A percentile compares a stretch with the other conserved stretches of the same genome.
Evolutionary conservation across 2,113 vertebrate genomes (phyloP).

Genomic region (Ellobius talpinus): DNA sequence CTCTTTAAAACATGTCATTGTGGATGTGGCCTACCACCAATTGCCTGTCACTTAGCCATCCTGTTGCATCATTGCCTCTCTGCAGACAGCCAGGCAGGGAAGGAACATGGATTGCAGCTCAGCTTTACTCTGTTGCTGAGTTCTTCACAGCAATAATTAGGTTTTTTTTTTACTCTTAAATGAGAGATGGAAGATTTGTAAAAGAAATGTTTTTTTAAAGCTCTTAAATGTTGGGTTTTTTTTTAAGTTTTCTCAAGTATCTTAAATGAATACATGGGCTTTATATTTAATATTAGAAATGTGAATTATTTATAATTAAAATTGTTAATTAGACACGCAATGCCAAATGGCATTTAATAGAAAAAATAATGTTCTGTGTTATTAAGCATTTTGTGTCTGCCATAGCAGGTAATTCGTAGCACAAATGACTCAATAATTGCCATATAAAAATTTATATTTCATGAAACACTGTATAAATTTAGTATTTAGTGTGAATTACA

Average conservation of each 20-base stretch:
- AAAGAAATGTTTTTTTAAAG: constrained; percentile 63
- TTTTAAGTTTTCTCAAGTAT: background rate
- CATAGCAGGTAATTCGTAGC: constrained; percentile 8
- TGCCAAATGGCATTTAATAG: constrained; percentile 1
- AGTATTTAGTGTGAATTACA: background rate
- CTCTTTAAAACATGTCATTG: constrained; percentile 74
- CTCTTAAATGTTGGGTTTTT: background rate
- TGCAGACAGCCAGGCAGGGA: constrained; percentile 53
- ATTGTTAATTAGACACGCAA: background rate
- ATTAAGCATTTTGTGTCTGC: constrained; percentile 31
- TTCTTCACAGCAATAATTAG: constrained; percentile 14
- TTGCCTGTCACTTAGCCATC: constrained; percentile 73
- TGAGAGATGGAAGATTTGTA: constrained; percentile 48
- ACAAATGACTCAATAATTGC: background rate
- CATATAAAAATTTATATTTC: constrained; percentile 29
- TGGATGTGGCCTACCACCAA: constrained; percentile 67
- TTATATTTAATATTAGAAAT: constrained; percentile 59
- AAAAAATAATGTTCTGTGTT: constrained; percentile 1
- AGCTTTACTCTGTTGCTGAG: constrained; percentile 36
- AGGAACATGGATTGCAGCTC: background rate
- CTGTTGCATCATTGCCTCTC: constrained; percentile 54
- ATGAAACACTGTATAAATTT: constrained; percentile 2
- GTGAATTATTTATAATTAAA: constrained; percentile 43
- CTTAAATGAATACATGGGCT: constrained; percentile 52
- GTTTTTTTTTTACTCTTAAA: constrained; percentile 37